Evolutionary conservation across 2,797 vertebrate species (phyloP), one percentile per base, ranked within the genome.

Genomic region (Sebastes itinus): DNA sequence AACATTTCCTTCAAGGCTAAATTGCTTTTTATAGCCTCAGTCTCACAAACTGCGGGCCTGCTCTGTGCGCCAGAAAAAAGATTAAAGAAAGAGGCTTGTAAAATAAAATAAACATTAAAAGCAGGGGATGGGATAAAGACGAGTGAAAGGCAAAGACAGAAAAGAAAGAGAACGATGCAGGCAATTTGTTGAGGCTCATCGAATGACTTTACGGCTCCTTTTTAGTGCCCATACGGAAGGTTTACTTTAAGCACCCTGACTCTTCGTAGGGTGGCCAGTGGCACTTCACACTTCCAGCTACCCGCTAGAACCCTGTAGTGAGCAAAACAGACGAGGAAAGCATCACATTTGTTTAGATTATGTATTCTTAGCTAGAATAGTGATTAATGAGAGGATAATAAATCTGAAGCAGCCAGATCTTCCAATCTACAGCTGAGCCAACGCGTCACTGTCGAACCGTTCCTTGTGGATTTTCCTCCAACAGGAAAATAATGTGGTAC

Each of bases 341-440:
- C 62, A 42, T 80, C 32, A 64, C 6, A 63, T 78, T 62, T 70
- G 56, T 78, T 13, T 60, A 52, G 27, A 80, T 69, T 38, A 74
- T 56, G 62, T 83, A 38, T 71, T 77, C 46, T 72, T 77, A 72
- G 38, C 10, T 60, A 72, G 35, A 81, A 72, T 61, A 38, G 73
- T 30, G 61, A 78, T 78, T 77, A 70, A 78, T 77, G 63, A 59
- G 38, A 82, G 38, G 63, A 87, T 67, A 76, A 86, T 76, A 72
- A 67, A 71, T 77, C 32, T 75, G 60, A 83, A 65, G 82, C 54
- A 60, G 75, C 58, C 78, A 84, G 60, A 77, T 83, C 75, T 83
- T 87, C 73, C 78, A 38, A 79, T 88, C 75, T 63, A 81, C 60
- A 59, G 74, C 74, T 64, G 65, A 85, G 75, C 56, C 77, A 60